phyloP scores from a whole-genome alignment of 2,888 invertebrate species.

The Acleris cristana region DNA sequence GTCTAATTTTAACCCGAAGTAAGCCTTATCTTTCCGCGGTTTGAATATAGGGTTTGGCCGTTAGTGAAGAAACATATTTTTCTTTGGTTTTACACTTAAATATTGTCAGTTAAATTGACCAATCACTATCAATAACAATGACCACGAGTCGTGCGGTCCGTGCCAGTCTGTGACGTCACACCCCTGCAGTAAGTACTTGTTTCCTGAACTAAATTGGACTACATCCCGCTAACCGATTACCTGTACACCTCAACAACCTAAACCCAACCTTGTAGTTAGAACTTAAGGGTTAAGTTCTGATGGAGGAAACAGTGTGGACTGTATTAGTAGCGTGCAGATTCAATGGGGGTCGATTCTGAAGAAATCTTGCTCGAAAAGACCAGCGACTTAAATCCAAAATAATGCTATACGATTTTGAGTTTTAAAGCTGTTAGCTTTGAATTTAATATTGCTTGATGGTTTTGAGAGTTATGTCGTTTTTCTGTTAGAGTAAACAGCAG shows the following conservation, averaged over 20 bases:
- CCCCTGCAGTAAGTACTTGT: conserved; percentile 36
- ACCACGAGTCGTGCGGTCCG: conserved; percentile 19
- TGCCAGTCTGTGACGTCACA: conserved; percentile 41
- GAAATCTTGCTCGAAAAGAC: neutral
- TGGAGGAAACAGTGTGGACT: neutral
- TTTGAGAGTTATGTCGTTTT: neutral
- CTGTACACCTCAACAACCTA: neutral
- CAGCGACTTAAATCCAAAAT: neutral
- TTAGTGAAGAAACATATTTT: too few relatives aligned
- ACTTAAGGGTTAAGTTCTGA: conserved; percentile 10
- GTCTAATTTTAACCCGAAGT: too few relatives aligned
- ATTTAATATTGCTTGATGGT: neutral
- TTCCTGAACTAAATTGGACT: conserved; percentile 43
- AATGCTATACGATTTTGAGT: neutral
- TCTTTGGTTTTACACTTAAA: neutral
- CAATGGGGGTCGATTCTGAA: conserved; percentile 14
- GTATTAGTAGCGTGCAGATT: conserved; percentile 17
- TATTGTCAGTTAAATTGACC: neutral
- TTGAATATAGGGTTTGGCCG: too few relatives aligned
- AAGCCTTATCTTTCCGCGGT: too few relatives aligned
- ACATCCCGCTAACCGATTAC: conserved; percentile 37
- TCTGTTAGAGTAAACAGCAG: conserved; percentile 3
- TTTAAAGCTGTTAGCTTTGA: neutral
- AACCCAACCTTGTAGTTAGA: conserved; percentile 1
- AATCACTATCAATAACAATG: conserved; percentile 22